Base-by-base conservation (phyloP, 1,140 invertebrate species). In the Danaus plexippus region DNA sequence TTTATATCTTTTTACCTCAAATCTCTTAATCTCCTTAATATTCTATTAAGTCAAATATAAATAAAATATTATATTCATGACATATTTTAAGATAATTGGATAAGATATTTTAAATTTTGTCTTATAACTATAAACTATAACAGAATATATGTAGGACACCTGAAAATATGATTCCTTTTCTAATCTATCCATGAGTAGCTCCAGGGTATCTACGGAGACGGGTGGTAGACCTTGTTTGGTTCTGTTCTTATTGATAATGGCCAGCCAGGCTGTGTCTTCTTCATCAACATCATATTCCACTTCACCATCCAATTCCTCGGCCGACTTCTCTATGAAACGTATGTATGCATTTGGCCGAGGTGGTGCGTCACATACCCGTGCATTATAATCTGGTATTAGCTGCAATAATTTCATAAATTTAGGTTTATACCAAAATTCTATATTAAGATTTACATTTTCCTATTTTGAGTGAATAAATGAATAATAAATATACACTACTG, bases 261-360 rank as follows among this genome's bases (percentile, higher is more conserved):
- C 90, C 44, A 98, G 76, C 97, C 97, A 98, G 0, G 95, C 95
- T 47, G 94, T 94, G 76, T 98, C 97, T 87, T 99, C 97, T 86
- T 98, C 97, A 85, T 99, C 98, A 63, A 99, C 93, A 89, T 99
- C 97, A 90, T 99, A 99, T 78, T 99, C 97, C 3, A 99, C 92
- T 71, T 96, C 94, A 61, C 92, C 94, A 88, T 98, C 97, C 45
- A 98, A 87, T 82, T 99, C 97, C 83, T 99, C 97, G 7, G 92
- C 91, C 47, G 95, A 95, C 73, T 97, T 96, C 80, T 99, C 97
- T 77, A 98, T 97, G 81, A 97, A 98, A 65, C 84, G 72, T 9
- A 87, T 87, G 53, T 87, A 85, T 7, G 81, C 81, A 72, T 87
- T 85, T 4, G 81, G 80, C 0, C 80, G 64, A 2, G 92, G 86